Evolutionary conservation across 2,113 vertebrate genomes (phyloP).

Genomic region (Zeus faber): DNA sequence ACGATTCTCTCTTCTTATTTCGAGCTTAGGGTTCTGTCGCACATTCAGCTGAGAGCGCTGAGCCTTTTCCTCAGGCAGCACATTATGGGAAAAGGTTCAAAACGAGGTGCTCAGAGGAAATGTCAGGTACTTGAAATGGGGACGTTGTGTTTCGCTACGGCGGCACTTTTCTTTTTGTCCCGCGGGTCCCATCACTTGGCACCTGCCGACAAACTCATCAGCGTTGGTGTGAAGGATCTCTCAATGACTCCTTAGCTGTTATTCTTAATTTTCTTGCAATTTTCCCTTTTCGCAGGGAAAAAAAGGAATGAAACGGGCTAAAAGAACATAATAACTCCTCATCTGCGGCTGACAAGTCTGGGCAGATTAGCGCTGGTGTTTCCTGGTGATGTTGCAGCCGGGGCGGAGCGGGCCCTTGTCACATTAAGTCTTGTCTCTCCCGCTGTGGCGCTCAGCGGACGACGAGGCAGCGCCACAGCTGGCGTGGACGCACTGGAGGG

Average conservation of each 20-base stretch:
- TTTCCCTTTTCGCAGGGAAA: too few relatives aligned
- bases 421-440: slow-evolving; percentile 49
- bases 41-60: slow-evolving; percentile 19
- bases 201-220: too few relatives aligned
- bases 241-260: too few relatives aligned
- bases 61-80: background rate
- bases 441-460: slow-evolving; percentile 36
- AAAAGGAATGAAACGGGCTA: too few relatives aligned
- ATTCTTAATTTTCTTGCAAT: background rate
- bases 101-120: slow-evolving; percentile 1
- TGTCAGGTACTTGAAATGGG: slow-evolving; percentile 2
- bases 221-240: too few relatives aligned
- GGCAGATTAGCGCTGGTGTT: slow-evolving; percentile 54
- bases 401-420: slow-evolving; percentile 50
- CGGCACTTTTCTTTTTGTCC: too few relatives aligned
- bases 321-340: slow-evolving; percentile 43
- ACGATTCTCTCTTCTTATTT: slow-evolving; percentile 21
- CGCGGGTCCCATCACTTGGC: too few relatives aligned
- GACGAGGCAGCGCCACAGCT: slow-evolving; percentile 54
- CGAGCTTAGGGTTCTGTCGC: slow-evolving; percentile 24
- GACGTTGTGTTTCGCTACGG: slow-evolving; percentile 7
- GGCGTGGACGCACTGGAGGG: slow-evolving; percentile 56
- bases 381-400: slow-evolving; percentile 48
- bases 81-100: background rate
- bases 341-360: slow-evolving; percentile 39